Evolutionary conservation across 2,888 invertebrate species (phyloP).

Genomic region (Caenorhabditis panamensis): DNA sequence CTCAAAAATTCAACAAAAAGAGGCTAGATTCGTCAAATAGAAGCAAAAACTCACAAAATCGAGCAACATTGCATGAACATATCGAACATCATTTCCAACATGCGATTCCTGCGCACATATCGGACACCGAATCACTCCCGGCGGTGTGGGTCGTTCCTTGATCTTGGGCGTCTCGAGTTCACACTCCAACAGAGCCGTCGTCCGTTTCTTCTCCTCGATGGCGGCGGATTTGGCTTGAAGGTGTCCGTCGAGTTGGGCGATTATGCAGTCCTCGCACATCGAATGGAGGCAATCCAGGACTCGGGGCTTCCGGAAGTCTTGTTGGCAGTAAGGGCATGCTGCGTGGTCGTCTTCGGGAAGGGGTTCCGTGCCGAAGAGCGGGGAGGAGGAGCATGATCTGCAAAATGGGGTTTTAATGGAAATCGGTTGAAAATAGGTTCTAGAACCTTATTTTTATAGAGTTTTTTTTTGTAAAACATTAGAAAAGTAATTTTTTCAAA

Average conservation of each 20-base stretch:
- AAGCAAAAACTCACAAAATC: constrained; percentile 84
- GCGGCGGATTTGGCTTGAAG: constrained; percentile 57
- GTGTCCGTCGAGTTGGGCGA: constrained; percentile 76
- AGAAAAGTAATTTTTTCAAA: too few relatives aligned
- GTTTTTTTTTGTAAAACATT: not conserved
- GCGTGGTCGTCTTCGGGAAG: constrained; percentile 71
- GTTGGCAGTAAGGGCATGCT: constrained; percentile 78
- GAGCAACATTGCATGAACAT: constrained; percentile 88
- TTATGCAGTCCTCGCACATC: constrained; percentile 92
- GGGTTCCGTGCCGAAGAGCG: constrained; percentile 73
- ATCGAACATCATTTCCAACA: constrained; percentile 79
- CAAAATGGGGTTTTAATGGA: constrained; percentile 11
- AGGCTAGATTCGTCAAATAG: too few relatives aligned
- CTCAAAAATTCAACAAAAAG: constrained; percentile 85
- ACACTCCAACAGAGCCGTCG: constrained; percentile 59
- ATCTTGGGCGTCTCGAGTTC: constrained; percentile 69
- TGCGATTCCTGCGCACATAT: constrained; percentile 87
- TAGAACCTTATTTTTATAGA: too few relatives aligned
- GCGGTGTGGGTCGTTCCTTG: constrained; percentile 72
- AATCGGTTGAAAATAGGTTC: too few relatives aligned
- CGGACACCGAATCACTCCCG: constrained; percentile 81
- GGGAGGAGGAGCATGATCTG: constrained; percentile 67
- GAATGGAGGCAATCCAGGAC: constrained; percentile 95
- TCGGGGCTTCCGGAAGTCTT: constrained; percentile 85
- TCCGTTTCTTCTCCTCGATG: constrained; percentile 42